Conservation (phyloP, 1,140 invertebrate genomes). For the Drosophila triauraria region DNA sequence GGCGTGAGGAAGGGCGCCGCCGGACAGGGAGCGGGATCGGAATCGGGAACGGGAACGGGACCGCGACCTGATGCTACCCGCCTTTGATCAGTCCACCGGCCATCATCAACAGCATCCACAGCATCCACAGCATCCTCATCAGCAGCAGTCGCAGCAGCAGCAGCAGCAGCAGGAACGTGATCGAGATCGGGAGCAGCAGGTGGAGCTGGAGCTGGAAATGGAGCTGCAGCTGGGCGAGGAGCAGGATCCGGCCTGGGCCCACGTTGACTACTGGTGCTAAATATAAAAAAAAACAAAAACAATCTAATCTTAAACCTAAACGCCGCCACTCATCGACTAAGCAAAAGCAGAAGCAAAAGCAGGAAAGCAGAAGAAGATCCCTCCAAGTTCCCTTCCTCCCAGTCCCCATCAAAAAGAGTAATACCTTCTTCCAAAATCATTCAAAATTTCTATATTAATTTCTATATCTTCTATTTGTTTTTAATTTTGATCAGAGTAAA, state of each 20-base stretch:
- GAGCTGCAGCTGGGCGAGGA: slow-evolving; percentile 46
- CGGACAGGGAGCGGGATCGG: slow-evolving; percentile 43
- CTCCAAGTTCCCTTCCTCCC: slow-evolving; percentile 19
- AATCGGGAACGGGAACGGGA: slow-evolving; percentile 29
- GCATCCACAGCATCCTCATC: slow-evolving; percentile 1
- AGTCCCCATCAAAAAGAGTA: neutral
- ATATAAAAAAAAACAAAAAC: neutral
- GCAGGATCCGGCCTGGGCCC: slow-evolving; percentile 66
- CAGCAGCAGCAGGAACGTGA: neutral
- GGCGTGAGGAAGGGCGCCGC: slow-evolving; percentile 78
- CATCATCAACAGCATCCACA: slow-evolving; percentile 24
- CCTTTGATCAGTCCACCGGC: slow-evolving; percentile 38
- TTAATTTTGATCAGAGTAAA: neutral
- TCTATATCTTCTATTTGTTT: neutral
- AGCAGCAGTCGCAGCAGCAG: slow-evolving; percentile 2
- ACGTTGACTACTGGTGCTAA: slow-evolving; percentile 76
- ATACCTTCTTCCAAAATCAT: neutral
- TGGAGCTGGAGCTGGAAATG: slow-evolving; percentile 49
- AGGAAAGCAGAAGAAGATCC: slow-evolving; percentile 22
- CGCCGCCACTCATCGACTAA: slow-evolving; percentile 41
- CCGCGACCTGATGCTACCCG: slow-evolving; percentile 62
- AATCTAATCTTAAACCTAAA: slow-evolving; percentile 27
- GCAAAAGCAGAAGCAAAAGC: slow-evolving; percentile 17
- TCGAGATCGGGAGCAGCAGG: slow-evolving; percentile 19
- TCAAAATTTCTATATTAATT: neutral